Evolutionary conservation across 2,888 invertebrate species (phyloP), one percentile per base, ranked within the genome.

Genomic region (Drosophila kokeensis): DNA sequence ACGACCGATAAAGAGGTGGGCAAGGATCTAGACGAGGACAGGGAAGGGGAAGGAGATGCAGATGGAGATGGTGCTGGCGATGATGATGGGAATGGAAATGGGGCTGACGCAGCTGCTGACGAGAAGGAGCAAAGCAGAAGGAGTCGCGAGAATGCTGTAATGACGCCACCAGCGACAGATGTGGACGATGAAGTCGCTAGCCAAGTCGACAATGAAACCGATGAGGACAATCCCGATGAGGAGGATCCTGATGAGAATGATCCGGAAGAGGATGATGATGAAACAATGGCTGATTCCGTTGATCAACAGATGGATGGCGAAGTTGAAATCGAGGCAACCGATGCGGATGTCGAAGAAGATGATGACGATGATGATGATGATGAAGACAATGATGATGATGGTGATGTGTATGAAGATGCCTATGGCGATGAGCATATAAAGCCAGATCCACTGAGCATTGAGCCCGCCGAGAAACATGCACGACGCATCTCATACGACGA

Each of bases 241-340:
- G 21, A 27, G 15, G 24, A 30, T 30, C 8, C 42, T 6, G 32
- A 52, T 52, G 30, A 79, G 38, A 82, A 72, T 24, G 81, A 69
- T 7, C 86, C 71, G 18, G 62, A 86, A 30, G 88, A 89, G 10
- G 90, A 81, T 3, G 90, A 80, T 27, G 69, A 91, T 58, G 89
- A 89, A 42, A 88, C 90, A 11, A 82, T 92, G 73, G 87, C 87
- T 1, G 90, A 90, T 55, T 90, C 90, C 2, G 79, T 83, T 29
- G 90, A 89, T 24, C 84, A 83, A 15, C 70, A 73, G 52, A 79
- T 73, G 6, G 87, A 87, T 48, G 80, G 81, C 42, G 82, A 90
- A 36, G 82, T 79, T 7, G 87, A 83, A 63, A 88, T 83, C 13
- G 90, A 85, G 49, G 88, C 82, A 24, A 86, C 83, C 18, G 87